Conservation (phyloP, 2,797 vertebrate species). For the Clamator glandarius region DNA sequence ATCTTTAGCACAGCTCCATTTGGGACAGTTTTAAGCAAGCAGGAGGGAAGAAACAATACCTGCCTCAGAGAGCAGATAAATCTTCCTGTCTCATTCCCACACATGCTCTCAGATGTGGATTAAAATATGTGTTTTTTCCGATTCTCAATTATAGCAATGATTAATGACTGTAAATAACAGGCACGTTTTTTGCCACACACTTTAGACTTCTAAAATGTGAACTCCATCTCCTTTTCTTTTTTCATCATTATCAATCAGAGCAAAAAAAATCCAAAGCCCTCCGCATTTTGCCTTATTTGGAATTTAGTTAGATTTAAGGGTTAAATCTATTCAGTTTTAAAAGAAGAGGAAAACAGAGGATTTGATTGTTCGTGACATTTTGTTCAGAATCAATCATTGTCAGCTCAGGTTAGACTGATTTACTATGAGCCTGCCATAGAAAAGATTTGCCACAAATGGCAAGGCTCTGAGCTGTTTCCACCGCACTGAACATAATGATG, state of each 20-base stretch:
- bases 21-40: not conserved
- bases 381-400: conserved; percentile 76
- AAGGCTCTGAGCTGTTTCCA: conserved; percentile 62
- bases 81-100: conserved; percentile 30
- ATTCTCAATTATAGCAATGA: conserved; percentile 22
- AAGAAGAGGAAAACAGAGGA: conserved; percentile 44
- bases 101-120: not conserved
- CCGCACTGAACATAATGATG: conserved; percentile 60
- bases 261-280: not conserved
- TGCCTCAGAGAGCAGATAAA: conserved; percentile 47
- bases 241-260: not conserved
- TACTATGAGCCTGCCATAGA: conserved; percentile 61
- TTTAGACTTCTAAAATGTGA: conserved; percentile 8
- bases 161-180: conserved; percentile 43
- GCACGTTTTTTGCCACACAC: not conserved
- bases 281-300: conserved; percentile 23
- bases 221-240: not conserved
- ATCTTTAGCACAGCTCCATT: conserved; percentile 7
- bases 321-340: conserved; percentile 58
- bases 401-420: conserved; percentile 72
- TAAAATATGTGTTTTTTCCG: conserved; percentile 47
- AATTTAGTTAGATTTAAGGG: conserved; percentile 53
- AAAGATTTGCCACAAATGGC: conserved; percentile 67
- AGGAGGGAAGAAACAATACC: conserved; percentile 30
- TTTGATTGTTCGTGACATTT: conserved; percentile 77